A percentile compares a stretch with the other conserved stretches of the same genome.
Conservation (phyloP, 2,113 vertebrate genomes). For the Centropristis striata region DNA sequence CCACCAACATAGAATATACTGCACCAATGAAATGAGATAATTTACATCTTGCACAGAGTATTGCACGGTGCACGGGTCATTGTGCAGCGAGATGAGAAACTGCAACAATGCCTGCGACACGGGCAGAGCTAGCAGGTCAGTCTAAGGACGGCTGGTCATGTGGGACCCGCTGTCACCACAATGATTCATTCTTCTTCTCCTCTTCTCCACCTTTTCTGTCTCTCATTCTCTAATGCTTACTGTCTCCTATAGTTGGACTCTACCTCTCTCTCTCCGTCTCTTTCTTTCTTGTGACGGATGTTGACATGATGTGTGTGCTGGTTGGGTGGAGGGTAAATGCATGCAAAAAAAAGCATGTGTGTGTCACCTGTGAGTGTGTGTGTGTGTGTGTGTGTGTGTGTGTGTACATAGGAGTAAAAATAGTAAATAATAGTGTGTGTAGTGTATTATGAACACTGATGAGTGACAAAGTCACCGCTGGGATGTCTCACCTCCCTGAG, state of each 20-base stretch:
- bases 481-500: constrained; percentile 24
- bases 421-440: not conserved
- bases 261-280: constrained; percentile 1
- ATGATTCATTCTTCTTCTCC: constrained; percentile 7
- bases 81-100: not conserved
- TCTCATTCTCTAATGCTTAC: not conserved
- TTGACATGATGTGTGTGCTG: not conserved
- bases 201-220: not conserved
- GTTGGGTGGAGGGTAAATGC: not conserved
- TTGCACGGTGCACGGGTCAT: too few species aligned
- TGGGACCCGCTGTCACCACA: constrained; percentile 27
- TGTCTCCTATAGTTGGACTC: not conserved
- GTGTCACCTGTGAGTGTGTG: not conserved
- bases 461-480: constrained; percentile 18
- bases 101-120: not conserved
- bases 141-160: constrained; percentile 2
- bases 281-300: constrained; percentile 25
- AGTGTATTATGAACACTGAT: not conserved
- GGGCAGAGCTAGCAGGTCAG: not conserved
- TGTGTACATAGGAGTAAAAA: not conserved
- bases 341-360: not conserved
- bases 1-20: too few species aligned
- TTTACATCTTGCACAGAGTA: not conserved
- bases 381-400: not conserved
- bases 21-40: not conserved